These are phyloP conservation scores for Himalopsyche phryganea DNA, from an alignment of 1,140 invertebrate species.

Conservation along the genomic window DNA sequence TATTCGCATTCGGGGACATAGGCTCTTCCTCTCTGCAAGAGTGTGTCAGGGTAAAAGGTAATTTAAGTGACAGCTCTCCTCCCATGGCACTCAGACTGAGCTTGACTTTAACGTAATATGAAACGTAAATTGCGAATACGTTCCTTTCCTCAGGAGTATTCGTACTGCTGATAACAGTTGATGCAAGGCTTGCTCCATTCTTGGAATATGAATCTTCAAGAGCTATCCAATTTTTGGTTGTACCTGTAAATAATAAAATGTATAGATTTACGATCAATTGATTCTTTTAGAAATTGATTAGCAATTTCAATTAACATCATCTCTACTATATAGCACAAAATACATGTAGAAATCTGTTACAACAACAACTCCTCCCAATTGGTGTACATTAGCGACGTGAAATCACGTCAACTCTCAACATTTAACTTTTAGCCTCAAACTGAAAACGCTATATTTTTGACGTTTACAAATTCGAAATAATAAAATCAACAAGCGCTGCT, in stretches of 20 bases:
- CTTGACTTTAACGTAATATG: slow-evolving; percentile 86
- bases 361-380: too few relatives aligned
- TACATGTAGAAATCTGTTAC: too few relatives aligned
- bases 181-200: slow-evolving; percentile 64
- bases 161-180: slow-evolving; percentile 61
- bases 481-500: too few relatives aligned
- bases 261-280: background rate
- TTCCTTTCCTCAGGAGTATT: slow-evolving; percentile 68
- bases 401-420: too few relatives aligned
- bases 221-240: slow-evolving; percentile 80
- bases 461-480: too few relatives aligned
- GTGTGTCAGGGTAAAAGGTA: slow-evolving; percentile 70
- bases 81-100: slow-evolving; percentile 73
- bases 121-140: slow-evolving; percentile 85
- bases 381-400: too few relatives aligned
- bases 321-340: too few relatives aligned
- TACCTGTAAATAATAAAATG: slow-evolving; percentile 46
- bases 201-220: slow-evolving; percentile 73
- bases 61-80: slow-evolving; percentile 71
- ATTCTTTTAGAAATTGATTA: too few relatives aligned
- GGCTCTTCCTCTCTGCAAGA: slow-evolving; percentile 51
- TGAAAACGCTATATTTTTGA: too few relatives aligned
- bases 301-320: too few relatives aligned
- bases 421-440: too few relatives aligned
- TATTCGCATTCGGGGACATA: slow-evolving; percentile 31